Base-by-base conservation (phyloP, 2,113 vertebrate species). In the Stegastes partitus region DNA sequence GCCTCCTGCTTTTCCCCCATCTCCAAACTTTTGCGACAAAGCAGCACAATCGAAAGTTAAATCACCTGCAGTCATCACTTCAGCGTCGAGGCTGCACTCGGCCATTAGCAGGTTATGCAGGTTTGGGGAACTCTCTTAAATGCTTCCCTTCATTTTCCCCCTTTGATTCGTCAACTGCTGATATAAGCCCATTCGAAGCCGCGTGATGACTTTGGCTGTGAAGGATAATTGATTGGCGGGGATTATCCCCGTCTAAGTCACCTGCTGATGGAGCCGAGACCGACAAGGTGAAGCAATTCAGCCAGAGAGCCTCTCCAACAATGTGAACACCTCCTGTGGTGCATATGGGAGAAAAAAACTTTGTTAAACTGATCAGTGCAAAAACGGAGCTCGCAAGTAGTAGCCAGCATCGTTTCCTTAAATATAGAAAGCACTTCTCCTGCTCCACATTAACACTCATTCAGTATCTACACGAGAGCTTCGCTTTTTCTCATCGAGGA, bases 211-310 rank as follows among this genome's bases (percentile, higher is more conserved):
- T 91, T 92, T 91, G 75, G 65, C 88, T 78, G 51, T 91, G 84
- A 89, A 92, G 85, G 87, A 83, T 87, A 93, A 92, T 93, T 93
- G 91, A 94, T 93, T 91, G 88, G 76, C 37, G n/a, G 59, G 91
- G 92, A 94, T 93, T 93, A 92, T 90, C 85, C 88, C 66, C 55
- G 68, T 63, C 78, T 68, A 71, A 83, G 80, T 84, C 81, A 85
- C 86, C 79, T 85, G 83, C 83, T 88, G 86, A 87, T 83, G 80
- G 83, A 82, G 84, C 67, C 2, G 50, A 65, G 77, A 53, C 71
- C 9, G 49, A 71, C 79, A 56, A 77, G 84, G 84, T 67, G 65
- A 83, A 73, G 79, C 50, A 31, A 47, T 81, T 53, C 57, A 62
- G 51, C 55, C 64, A 26, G 59, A 44, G 19, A 63, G 54, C 31